These are phyloP conservation scores for Coreius guichenoti DNA, from an alignment of 2,797 vertebrate genomes.

Conservation along the genomic window DNA sequence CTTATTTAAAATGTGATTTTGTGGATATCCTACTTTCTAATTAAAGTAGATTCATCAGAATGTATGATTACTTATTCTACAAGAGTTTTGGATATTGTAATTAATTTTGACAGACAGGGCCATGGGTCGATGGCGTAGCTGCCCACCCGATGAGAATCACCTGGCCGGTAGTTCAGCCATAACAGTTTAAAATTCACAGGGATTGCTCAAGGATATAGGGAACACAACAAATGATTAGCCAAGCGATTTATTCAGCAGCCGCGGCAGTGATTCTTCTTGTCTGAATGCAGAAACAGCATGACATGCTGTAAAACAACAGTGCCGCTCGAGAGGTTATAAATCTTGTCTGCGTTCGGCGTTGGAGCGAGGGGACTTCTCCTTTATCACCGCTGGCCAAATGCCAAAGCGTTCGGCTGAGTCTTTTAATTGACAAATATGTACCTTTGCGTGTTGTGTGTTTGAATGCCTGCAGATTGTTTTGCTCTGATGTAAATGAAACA, in stretches of 20 bases:
- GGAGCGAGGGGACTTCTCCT: slow-evolving; percentile 26
- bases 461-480: slow-evolving; percentile 15
- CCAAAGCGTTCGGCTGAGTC: slow-evolving; percentile 22
- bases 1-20: not conserved
- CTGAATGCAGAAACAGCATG: slow-evolving; percentile 50
- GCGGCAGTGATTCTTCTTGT: slow-evolving; percentile 39
- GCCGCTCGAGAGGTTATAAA: slow-evolving; percentile 45
- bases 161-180: not conserved
- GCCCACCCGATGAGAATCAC: not conserved
- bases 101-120: slow-evolving; percentile 5
- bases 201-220: not conserved
- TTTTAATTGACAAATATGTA: not conserved
- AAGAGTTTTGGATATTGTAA: slow-evolving; percentile 3
- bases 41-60: not conserved
- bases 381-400: slow-evolving; percentile 42
- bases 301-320: slow-evolving; percentile 49
- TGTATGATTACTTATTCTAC: not conserved
- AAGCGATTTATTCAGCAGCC: slow-evolving; percentile 35
- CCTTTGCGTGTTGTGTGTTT: not conserved
- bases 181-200: slow-evolving; percentile 6
- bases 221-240: slow-evolving; percentile 30
- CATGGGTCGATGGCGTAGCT: not conserved
- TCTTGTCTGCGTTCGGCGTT: slow-evolving; percentile 9
- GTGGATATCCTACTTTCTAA: not conserved
- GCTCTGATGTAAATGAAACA: slow-evolving; percentile 33